Percentiles rank a stretch among this genome's conserved stretches.
These are phyloP conservation scores for Eclectus roratus DNA, from an alignment of 2,113 vertebrate species.

Conservation along the genomic window DNA sequence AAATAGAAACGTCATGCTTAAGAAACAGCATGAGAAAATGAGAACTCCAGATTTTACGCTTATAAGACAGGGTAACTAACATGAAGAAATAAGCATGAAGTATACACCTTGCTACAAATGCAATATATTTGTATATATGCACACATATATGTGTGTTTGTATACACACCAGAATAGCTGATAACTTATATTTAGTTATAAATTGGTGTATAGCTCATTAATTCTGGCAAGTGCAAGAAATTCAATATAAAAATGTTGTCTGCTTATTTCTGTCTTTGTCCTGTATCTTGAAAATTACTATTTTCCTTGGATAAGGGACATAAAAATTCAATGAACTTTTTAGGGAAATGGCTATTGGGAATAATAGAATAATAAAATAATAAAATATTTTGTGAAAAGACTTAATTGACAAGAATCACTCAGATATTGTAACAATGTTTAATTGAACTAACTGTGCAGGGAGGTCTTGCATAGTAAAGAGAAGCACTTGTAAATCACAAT, in stretches of 20 bases:
- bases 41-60: not conserved
- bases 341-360: not conserved
- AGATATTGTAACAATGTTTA: not conserved
- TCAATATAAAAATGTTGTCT: not conserved
- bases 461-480: not conserved
- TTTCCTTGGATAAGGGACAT: not conserved
- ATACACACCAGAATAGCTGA: not conserved
- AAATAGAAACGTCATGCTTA: not conserved
- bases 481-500: not conserved
- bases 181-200: not conserved
- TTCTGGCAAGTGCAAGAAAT: not conserved
- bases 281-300: not conserved
- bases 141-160: not conserved
- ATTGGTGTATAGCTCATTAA: not conserved
- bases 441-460: not conserved
- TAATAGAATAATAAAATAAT: not conserved
- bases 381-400: not conserved
- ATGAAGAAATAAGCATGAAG: not conserved
- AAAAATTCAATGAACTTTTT: not conserved
- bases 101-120: not conserved
- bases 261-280: not conserved
- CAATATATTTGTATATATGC: not conserved
- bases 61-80: not conserved
- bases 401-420: conserved; percentile 15
- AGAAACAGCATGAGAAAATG: not conserved